Percentiles rank a stretch among this genome's conserved stretches.
phyloP scores from a whole-genome alignment of 2,113 vertebrate genomes.

The Smithornis capensis region DNA sequence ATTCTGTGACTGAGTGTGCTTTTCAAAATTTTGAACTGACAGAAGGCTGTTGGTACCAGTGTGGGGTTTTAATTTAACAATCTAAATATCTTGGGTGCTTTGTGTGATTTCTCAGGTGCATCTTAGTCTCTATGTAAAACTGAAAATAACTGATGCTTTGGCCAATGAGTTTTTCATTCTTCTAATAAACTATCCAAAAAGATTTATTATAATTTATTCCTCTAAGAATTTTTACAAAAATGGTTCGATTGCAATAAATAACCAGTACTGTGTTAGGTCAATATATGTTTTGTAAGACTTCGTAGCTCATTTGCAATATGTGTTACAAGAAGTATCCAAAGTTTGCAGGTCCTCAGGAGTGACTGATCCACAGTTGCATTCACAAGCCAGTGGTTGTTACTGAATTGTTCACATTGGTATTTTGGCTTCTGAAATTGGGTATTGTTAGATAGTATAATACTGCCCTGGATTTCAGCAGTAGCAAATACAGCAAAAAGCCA shows the following conservation, averaged over 20 bases:
- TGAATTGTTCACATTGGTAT: background rate
- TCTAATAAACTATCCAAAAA: too few relatives aligned
- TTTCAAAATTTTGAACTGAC: background rate
- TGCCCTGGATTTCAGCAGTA: background rate
- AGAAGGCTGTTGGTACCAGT: background rate
- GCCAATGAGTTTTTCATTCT: background rate
- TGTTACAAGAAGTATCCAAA: background rate
- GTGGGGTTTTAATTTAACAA: background rate
- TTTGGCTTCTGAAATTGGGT: background rate
- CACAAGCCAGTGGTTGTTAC: background rate
- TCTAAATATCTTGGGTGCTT: background rate
- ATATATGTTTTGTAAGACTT: background rate
- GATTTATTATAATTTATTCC: too few relatives aligned
- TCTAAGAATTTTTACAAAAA: background rate
- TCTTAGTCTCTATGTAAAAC: background rate
- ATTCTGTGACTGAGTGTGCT: background rate
- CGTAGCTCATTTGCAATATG: background rate
- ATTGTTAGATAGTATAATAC: background rate
- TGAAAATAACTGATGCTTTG: background rate
- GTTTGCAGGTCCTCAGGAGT: background rate
- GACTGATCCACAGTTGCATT: background rate
- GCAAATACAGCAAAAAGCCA: background rate
- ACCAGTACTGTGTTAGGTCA: background rate
- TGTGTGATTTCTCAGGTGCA: background rate
- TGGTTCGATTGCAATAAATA: background rate